Base-by-base conservation (phyloP, 2,113 vertebrate species). In the Misgurnus anguillicaudatus region DNA sequence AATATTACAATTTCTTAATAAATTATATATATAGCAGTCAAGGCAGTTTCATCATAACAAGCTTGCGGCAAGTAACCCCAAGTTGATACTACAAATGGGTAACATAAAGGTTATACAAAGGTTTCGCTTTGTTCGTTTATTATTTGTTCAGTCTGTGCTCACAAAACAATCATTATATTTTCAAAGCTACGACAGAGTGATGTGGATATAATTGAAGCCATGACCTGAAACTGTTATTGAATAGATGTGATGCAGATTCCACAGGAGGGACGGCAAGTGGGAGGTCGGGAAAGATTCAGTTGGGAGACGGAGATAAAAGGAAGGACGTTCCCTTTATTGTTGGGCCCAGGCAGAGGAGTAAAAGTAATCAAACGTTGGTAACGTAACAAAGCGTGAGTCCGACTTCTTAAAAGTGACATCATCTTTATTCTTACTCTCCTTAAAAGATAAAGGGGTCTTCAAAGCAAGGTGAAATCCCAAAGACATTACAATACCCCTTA, bases 191-290 rank as follows among this genome's bases (percentile, higher is more conserved):
- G 69, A 38, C 83, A 53, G 66, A 82, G 67, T 60, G 62, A 72
- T 77, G 66, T 66, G 75, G 58, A 68, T 75, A 70, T 69, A 66
- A 74, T 63, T 84, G 78, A 84, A 84, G 74, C 74, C 17, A 67
- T 75, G 67, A 80, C 77, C 78, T 69, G 47, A 68, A 68, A 78
- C 66, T 70, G 53, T 71, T 53, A 47, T 9, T 73, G 55, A 81
- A 70, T 81, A 65, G 86, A 67, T 83, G 63, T 80, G 84, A 79
- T 75, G 48, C 81, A 82, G 78, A 86, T 81, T 83, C 69, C 82
- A 68, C 81, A 88, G 83, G 84, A 78, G 77, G 55, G 81, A 78
- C 70, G 76, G 80, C 48, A 60, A 79, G 57, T 80, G 36, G 39
- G 66, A 57, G 24, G 75, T 74, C 21, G 19, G 39, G 16, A 48